Evolutionary conservation across 1,140 invertebrate species (phyloP).

Genomic region (Drosophila punjabiensis): DNA sequence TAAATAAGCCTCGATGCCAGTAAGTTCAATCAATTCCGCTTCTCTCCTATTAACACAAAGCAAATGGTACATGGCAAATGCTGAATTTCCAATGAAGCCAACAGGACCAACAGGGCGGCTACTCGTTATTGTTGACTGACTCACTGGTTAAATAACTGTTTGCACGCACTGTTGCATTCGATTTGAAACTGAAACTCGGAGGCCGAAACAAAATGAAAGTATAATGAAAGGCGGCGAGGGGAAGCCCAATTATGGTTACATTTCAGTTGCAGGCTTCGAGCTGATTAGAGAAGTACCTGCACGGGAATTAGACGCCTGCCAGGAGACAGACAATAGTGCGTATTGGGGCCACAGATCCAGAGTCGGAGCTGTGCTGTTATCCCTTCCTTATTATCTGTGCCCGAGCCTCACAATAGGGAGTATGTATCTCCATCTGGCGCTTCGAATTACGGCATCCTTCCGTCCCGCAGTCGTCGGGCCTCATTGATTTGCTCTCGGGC

Average conservation of each 20-base stretch:
- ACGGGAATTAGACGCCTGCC: conserved; percentile 10
- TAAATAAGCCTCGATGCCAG: conserved; percentile 22
- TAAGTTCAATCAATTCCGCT: conserved; percentile 33
- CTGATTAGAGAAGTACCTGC: conserved; percentile 24
- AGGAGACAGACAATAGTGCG: conserved; percentile 19
- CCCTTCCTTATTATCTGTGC: conserved; percentile 19
- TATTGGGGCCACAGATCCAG: neutral
- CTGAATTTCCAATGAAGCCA: conserved; percentile 26
- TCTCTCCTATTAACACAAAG: conserved; percentile 32
- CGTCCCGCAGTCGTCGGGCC: neutral
- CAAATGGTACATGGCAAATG: conserved; percentile 20
- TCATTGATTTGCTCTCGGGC: conserved; percentile 11
- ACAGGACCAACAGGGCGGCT: conserved; percentile 17
- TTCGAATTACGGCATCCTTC: neutral
- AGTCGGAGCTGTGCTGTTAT: neutral
- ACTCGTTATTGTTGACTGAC: conserved; percentile 45
- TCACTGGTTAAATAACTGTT: conserved; percentile 34
- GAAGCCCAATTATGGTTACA: conserved; percentile 20
- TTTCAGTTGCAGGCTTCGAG: conserved; percentile 41
- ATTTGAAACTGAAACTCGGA: conserved; percentile 27
- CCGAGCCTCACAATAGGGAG: conserved; percentile 13
- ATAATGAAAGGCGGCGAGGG: conserved; percentile 24
- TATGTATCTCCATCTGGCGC: conserved; percentile 3
- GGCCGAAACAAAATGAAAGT: conserved; percentile 41
- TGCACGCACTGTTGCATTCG: conserved; percentile 43